These are phyloP conservation scores for Orbicella faveolata DNA, from an alignment of 64 coral and sea anemone species.

Conservation along the genomic window DNA sequence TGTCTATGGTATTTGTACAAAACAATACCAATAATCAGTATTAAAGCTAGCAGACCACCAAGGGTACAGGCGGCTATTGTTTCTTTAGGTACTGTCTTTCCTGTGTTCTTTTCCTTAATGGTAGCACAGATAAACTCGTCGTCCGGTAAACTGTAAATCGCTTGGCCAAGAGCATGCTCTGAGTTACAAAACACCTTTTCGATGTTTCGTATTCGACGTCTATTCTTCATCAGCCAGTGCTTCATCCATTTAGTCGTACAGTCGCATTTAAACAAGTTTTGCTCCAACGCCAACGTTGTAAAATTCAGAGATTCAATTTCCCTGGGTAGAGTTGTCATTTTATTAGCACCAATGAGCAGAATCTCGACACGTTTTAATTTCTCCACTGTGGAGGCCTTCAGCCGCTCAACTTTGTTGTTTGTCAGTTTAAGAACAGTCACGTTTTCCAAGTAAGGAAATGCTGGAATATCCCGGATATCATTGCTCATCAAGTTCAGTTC, in stretches of 20 bases:
- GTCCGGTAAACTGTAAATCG: constrained; percentile 23
- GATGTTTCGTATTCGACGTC: constrained; percentile 3
- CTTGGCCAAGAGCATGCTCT: constrained; percentile 11
- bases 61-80: background rate
- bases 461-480: constrained; percentile 23
- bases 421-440: constrained; percentile 35
- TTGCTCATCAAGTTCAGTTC: background rate
- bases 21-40: background rate
- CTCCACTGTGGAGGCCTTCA: constrained; percentile 27
- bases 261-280: constrained; percentile 64
- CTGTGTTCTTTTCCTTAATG: background rate
- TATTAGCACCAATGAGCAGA: constrained; percentile 48
- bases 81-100: no score
- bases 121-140: constrained; percentile 47
- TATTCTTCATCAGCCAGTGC: constrained; percentile 48
- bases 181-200: constrained; percentile 44
- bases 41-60: background rate
- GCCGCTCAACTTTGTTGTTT: constrained; percentile 27
- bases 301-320: constrained; percentile 42
- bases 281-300: constrained; percentile 8
- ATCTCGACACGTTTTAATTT: constrained; percentile 12
- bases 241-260: constrained; percentile 60
- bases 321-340: constrained; percentile 44
- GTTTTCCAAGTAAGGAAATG: constrained; percentile 35
- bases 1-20: constrained; percentile 42